Evolutionary conservation across 2,797 vertebrate genomes (phyloP).

Genomic region (Decapterus maruadsi): DNA sequence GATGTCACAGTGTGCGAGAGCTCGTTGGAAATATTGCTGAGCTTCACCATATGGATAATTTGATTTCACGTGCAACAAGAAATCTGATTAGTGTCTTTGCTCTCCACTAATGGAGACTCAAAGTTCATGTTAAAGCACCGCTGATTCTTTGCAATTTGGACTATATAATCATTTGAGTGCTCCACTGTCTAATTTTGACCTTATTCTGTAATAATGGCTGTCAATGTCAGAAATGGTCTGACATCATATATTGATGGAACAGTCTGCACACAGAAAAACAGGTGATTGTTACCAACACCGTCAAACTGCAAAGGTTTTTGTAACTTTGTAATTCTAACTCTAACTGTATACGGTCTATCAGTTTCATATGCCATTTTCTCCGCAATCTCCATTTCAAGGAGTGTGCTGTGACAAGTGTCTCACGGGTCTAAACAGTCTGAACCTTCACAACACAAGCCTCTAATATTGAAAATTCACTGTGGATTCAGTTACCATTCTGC

Average conservation of each 20-base stretch:
- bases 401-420: neutral
- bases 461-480: neutral
- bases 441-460: neutral
- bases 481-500: neutral
- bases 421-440: neutral
- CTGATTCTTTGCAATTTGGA: conserved; percentile 46
- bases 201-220: neutral
- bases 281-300: neutral
- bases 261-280: neutral
- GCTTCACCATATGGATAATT: conserved; percentile 80
- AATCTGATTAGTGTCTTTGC: conserved; percentile 72
- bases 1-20: conserved; percentile 49
- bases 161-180: conserved; percentile 45
- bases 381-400: neutral
- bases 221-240: neutral
- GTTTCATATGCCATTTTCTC: neutral
- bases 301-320: neutral
- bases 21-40: conserved; percentile 72
- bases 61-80: conserved; percentile 66
- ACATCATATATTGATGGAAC: neutral
- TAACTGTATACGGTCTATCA: neutral
- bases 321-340: no score
- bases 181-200: conserved; percentile 12
- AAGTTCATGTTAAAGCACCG: conserved; percentile 61
- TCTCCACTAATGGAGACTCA: conserved; percentile 71